Evolutionary conservation across 2,888 invertebrate genomes (phyloP).

Genomic region (Hofmannophila pseudospretella): DNA sequence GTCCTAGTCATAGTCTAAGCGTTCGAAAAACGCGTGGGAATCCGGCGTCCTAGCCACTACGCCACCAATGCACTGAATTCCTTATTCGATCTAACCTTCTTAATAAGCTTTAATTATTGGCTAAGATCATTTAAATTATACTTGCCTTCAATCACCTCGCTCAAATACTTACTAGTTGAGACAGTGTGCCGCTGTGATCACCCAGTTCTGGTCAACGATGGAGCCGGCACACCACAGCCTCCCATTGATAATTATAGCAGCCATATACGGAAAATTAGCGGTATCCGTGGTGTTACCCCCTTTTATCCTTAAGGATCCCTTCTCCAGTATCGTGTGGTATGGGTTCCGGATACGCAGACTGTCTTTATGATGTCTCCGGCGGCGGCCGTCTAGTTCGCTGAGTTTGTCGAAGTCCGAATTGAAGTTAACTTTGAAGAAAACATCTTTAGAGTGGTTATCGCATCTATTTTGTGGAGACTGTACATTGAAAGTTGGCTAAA

Average conservation of each 20-base stretch:
- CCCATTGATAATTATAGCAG: slow-evolving; percentile 62
- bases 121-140: too few relatives aligned
- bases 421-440: slow-evolving; percentile 25
- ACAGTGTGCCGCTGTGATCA: slow-evolving; percentile 66
- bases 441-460: too few relatives aligned
- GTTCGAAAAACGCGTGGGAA: too few relatives aligned
- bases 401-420: slow-evolving; percentile 19
- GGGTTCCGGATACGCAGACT: slow-evolving; percentile 37
- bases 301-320: slow-evolving; percentile 29
- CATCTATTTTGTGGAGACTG: too few relatives aligned
- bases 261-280: slow-evolving; percentile 60
- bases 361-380: slow-evolving; percentile 18
- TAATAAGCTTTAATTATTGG: too few relatives aligned
- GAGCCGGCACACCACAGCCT: slow-evolving; percentile 64
- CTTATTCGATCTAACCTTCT: too few relatives aligned
- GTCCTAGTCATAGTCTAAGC: too few relatives aligned
- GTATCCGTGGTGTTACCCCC: slow-evolving; percentile 49
- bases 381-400: slow-evolving; percentile 13
- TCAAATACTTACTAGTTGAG: slow-evolving; percentile 70
- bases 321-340: slow-evolving; percentile 18
- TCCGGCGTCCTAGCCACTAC: too few relatives aligned
- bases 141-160: too few relatives aligned
- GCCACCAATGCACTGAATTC: too few relatives aligned
- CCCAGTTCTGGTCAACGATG: slow-evolving; percentile 64
- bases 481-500: too few relatives aligned